Conservation (phyloP, 2,888 invertebrate genomes). For the Drosophila nr. perissopoda region DNA sequence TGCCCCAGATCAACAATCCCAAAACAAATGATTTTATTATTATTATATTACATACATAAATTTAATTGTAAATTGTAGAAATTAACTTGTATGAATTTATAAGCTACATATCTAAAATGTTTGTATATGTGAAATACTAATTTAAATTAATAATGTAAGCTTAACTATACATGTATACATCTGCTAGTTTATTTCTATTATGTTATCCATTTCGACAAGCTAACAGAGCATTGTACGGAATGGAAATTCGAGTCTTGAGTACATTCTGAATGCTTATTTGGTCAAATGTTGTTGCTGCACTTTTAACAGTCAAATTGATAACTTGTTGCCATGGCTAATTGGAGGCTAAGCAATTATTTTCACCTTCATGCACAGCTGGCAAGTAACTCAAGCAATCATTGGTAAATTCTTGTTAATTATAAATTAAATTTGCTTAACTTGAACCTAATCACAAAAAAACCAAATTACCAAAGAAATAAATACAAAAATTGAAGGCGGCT, state of each 20-base stretch:
- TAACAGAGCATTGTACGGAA: neutral
- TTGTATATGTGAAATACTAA: neutral
- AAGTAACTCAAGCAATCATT: constrained; percentile 17
- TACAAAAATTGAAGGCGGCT: neutral
- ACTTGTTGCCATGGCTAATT: constrained; percentile 52
- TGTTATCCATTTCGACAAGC: neutral
- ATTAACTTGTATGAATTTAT: neutral
- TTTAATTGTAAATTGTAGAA: neutral
- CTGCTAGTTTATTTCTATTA: neutral
- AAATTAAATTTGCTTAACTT: neutral
- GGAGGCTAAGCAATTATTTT: constrained; percentile 58
- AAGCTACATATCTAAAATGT: neutral
- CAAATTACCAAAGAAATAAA: neutral
- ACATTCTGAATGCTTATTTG: constrained; percentile 17
- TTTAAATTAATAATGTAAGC: neutral
- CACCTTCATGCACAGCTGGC: constrained; percentile 11
- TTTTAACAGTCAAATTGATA: constrained; percentile 40
- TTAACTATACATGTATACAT: neutral
- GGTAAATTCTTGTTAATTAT: constrained; percentile 30
- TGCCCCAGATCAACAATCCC: neutral
- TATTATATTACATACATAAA: neutral
- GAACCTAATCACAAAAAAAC: neutral
- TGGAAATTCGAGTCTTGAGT: constrained; percentile 12
- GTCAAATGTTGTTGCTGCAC: constrained; percentile 14
- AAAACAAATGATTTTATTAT: neutral